A percentile compares a stretch with the other conserved stretches of the same genome.
These are phyloP conservation scores for Metopolophium dirhodum DNA, from an alignment of 1,140 invertebrate species.

Conservation along the genomic window DNA sequence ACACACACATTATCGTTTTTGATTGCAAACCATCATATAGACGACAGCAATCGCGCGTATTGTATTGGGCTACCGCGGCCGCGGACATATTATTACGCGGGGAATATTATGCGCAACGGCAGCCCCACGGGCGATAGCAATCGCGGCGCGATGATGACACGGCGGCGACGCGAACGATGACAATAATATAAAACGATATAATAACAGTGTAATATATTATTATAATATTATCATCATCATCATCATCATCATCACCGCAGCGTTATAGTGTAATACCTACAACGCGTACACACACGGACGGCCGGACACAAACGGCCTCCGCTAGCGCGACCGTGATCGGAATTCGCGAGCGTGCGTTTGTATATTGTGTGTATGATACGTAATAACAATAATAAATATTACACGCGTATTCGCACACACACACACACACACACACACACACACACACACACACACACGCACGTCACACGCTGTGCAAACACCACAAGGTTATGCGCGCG, in stretches of 20 bases:
- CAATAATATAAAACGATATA: not conserved
- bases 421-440: not conserved
- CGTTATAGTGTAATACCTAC: not conserved
- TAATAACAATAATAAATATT: slow-evolving; percentile 21
- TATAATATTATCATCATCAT: not conserved
- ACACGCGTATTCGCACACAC: not conserved
- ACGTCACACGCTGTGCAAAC: not conserved
- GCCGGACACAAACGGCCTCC: not conserved
- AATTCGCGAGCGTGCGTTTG: not conserved
- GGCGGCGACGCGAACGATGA: not conserved
- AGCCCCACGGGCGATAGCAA: not conserved
- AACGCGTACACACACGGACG: not conserved
- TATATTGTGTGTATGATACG: not conserved
- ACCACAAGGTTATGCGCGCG: slow-evolving; percentile 6
- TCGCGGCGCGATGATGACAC: not conserved
- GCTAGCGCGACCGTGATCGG: slow-evolving; percentile 13
- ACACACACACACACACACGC: not conserved
- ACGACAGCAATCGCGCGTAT: too few relatives aligned
- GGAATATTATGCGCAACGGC: too few relatives aligned
- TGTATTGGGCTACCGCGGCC: too few relatives aligned
- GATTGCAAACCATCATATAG: too few relatives aligned
- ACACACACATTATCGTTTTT: too few relatives aligned
- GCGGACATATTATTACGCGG: too few relatives aligned
- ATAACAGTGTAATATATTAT: not conserved
- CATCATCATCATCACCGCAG: not conserved